Conservation (phyloP, 2,797 vertebrate species). For the Poecilia velifera region DNA sequence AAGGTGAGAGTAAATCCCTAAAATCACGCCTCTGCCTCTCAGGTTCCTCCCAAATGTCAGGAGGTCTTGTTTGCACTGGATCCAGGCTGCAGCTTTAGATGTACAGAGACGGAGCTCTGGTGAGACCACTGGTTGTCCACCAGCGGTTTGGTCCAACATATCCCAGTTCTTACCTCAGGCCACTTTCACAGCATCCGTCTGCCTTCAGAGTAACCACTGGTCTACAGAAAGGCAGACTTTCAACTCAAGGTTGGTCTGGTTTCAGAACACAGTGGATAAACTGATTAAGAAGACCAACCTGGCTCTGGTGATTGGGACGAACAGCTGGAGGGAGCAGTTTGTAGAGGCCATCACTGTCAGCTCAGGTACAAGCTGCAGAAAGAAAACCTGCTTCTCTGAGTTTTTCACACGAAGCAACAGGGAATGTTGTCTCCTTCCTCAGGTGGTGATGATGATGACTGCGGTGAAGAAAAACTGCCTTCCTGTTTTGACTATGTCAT, state of each 20-base stretch:
- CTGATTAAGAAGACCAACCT: slow-evolving; percentile 98
- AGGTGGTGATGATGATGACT: slow-evolving; percentile 86
- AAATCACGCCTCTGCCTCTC: neutral
- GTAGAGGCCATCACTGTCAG: slow-evolving; percentile 94
- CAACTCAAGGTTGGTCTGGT: neutral
- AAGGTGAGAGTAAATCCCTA: slow-evolving; percentile 81
- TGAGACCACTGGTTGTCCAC: neutral
- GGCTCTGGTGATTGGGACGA: slow-evolving; percentile 93
- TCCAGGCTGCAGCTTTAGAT: neutral
- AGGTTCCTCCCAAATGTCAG: neutral
- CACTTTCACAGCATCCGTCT: neutral
- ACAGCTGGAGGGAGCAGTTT: slow-evolving; percentile 98
- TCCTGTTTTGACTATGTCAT: slow-evolving; percentile 95
- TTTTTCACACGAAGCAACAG: neutral
- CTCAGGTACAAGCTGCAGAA: slow-evolving; percentile 80
- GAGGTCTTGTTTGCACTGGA: neutral
- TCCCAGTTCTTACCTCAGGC: neutral
- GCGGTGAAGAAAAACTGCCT: slow-evolving; percentile 89
- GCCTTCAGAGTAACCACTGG: neutral
- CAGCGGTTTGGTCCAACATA: neutral
- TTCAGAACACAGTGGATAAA: slow-evolving; percentile 94
- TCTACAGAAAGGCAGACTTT: neutral
- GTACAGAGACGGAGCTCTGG: neutral
- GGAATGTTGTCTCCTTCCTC: neutral
- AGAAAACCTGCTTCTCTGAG: neutral